phyloP scores from a whole-genome alignment of 2,888 invertebrate species.

The Apodemia mormo region DNA sequence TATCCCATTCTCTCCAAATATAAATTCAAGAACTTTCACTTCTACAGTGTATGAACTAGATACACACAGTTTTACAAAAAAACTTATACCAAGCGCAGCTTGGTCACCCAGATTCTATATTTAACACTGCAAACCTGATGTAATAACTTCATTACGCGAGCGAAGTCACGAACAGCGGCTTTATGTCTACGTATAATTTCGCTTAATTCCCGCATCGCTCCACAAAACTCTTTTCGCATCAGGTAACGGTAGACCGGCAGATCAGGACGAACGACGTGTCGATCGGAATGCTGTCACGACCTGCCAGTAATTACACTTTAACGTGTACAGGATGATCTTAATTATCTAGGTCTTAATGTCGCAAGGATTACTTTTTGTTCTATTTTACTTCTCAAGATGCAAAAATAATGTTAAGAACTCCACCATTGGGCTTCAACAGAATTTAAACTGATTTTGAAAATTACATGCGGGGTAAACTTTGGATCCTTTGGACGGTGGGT shows the following conservation, averaged over 20 bases:
- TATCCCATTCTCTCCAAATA: too few species aligned
- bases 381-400: too few species aligned
- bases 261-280: conserved; percentile 55
- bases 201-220: conserved; percentile 8
- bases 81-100: too few species aligned
- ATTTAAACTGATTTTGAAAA: too few species aligned
- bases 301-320: conserved; percentile 56
- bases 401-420: too few species aligned
- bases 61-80: too few species aligned
- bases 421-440: too few species aligned
- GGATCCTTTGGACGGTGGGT: too few species aligned
- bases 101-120: background rate
- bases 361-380: background rate
- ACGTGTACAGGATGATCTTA: conserved; percentile 45
- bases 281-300: conserved; percentile 62
- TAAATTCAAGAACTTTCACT: too few species aligned
- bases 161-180: background rate
- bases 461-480: too few species aligned
- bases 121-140: background rate
- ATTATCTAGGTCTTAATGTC: background rate
- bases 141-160: background rate
- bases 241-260: conserved; percentile 26
- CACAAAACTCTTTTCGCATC: conserved; percentile 18
- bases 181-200: background rate
- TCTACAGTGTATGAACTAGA: too few species aligned